A percentile compares a stretch with the other conserved stretches of the same genome.
phyloP scores from a whole-genome alignment of 1,140 invertebrate genomes.

The Cardiocondyla obscurior region DNA sequence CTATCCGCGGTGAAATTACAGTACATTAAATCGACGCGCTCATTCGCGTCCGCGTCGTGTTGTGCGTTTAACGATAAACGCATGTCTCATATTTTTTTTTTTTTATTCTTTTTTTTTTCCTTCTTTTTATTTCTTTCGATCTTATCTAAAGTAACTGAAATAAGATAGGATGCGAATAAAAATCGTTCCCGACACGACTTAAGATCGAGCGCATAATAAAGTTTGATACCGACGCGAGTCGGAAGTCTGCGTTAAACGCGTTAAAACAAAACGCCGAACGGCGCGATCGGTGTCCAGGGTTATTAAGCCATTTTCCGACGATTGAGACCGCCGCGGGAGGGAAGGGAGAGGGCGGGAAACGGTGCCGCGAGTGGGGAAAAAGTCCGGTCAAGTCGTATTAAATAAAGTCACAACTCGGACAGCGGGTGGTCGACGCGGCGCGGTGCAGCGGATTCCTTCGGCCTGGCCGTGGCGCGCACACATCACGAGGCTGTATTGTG shows the following conservation, averaged over 20 bases:
- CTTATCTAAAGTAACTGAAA: background rate
- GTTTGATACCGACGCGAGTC: too few species aligned
- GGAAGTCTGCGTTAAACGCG: too few species aligned
- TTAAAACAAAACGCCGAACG: background rate
- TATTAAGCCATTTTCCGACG: background rate
- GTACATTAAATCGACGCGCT: too few species aligned
- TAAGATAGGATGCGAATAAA: background rate
- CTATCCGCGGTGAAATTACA: too few species aligned
- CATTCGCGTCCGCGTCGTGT: too few species aligned
- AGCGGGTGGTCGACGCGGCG: conserved; percentile 78
- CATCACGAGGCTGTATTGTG: conserved; percentile 79
- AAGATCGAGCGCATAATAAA: too few species aligned
- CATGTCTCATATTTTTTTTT: too few species aligned
- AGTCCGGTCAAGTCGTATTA: conserved; percentile 65
- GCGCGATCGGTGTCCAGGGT: background rate
- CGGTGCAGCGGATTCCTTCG: conserved; percentile 68
- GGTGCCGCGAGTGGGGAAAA: background rate
- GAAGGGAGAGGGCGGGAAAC: too few species aligned
- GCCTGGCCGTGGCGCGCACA: conserved; percentile 52
- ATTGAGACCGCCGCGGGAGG: background rate
- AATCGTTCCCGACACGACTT: background rate
- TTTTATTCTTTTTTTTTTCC: too few species aligned
- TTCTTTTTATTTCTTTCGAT: too few species aligned
- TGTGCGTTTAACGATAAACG: too few species aligned
- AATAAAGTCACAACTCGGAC: conserved; percentile 82